Conservation (phyloP, 2,797 vertebrate species). For the Micrastur ruficollis region DNA sequence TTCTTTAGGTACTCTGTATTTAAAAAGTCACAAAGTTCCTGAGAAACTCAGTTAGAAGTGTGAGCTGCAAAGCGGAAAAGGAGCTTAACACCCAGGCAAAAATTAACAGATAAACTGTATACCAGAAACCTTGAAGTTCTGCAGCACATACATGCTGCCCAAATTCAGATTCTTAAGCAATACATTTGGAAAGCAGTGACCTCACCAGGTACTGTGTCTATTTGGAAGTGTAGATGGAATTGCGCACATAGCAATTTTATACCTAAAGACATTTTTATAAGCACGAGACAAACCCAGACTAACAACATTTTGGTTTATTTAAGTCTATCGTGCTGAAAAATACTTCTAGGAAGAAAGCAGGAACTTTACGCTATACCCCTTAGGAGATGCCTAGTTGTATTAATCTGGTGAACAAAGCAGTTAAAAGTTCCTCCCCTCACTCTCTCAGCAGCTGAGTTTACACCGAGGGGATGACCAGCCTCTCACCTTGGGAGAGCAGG, state of each 20-base stretch:
- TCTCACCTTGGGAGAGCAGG: not conserved
- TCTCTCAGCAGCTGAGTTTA: not conserved
- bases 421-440: not conserved
- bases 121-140: not conserved
- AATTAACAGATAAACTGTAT: not conserved
- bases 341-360: not conserved
- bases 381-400: not conserved
- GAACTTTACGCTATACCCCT: fast-evolving
- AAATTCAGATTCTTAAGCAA: not conserved
- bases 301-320: not conserved
- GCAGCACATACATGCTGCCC: not conserved
- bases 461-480: not conserved
- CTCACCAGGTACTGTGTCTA: not conserved
- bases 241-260: not conserved
- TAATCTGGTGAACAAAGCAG: not conserved
- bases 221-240: not conserved
- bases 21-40: not conserved
- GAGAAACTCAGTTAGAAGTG: not conserved
- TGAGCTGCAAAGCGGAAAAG: not conserved
- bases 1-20: not conserved
- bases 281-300: not conserved
- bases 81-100: not conserved
- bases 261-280: not conserved
- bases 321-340: not conserved
- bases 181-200: not conserved